phyloP scores from a whole-genome alignment of 2,797 vertebrate species.

The Falco biarmicus region DNA sequence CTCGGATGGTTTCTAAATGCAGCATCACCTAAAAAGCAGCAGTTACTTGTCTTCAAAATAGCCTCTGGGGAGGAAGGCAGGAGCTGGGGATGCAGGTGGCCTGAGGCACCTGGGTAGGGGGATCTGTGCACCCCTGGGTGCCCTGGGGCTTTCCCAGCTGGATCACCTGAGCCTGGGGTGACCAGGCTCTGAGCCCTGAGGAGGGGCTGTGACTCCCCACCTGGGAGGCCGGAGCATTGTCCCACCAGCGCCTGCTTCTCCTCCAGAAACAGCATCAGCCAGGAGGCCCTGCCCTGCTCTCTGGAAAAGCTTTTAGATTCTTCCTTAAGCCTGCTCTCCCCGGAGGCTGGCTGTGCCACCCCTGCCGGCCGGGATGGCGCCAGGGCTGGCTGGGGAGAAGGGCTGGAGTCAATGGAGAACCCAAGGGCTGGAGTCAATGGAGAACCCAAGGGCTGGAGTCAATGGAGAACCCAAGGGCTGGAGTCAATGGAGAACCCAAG shows the following conservation, averaged over 20 bases:
- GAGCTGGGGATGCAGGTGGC: neutral
- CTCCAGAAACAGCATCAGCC: neutral
- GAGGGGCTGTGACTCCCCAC: rapidly evolving
- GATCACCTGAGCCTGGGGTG: rapidly evolving
- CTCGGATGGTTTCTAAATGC: neutral
- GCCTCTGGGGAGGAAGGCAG: neutral
- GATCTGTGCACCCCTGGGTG: neutral
- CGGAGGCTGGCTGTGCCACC: rapidly evolving
- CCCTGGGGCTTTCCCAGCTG: neutral
- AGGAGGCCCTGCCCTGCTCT: rapidly evolving
- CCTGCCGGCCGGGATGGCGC: rapidly evolving
- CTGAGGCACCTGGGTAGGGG: too few species aligned
- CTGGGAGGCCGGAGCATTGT: rapidly evolving
- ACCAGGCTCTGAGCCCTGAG: rapidly evolving
- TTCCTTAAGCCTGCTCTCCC: neutral
- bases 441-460: too few species aligned
- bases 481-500: too few species aligned
- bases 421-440: too few species aligned
- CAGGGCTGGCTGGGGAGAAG: neutral
- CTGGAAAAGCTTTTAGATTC: neutral
- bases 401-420: too few species aligned
- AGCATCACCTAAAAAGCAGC: neutral
- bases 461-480: too few species aligned
- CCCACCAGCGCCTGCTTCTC: rapidly evolving
- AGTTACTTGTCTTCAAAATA: neutral